Evolutionary conservation across 64 coral and sea anemone species (phyloP).

Genomic region (Pocillopora verrucosa): DNA sequence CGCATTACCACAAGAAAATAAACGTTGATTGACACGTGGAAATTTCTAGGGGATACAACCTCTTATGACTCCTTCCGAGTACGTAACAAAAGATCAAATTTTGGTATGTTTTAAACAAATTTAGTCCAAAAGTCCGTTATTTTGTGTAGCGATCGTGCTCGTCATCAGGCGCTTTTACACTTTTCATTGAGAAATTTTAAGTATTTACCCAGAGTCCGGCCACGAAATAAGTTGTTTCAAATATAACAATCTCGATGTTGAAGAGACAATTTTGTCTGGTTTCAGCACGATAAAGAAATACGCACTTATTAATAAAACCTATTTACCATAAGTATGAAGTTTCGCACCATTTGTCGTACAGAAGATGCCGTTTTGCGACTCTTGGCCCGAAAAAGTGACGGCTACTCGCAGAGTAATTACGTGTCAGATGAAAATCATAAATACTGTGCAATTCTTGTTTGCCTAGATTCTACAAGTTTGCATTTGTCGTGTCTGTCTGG

Average conservation of each 20-base stretch:
- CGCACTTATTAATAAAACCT: neutral
- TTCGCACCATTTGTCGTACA: neutral
- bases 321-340: neutral
- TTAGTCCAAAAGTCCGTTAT: neutral
- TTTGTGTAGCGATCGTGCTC: neutral
- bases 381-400: neutral
- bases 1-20: neutral
- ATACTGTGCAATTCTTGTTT: conserved; percentile 7
- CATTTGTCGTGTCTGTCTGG: conserved; percentile 4
- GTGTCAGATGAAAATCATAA: neutral
- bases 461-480: neutral
- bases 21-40: neutral
- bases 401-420: neutral
- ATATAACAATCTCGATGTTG: neutral
- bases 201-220: neutral
- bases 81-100: neutral
- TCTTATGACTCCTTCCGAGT: neutral
- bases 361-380: neutral
- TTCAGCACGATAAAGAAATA: neutral
- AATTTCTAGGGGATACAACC: neutral
- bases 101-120: neutral
- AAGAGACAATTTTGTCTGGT: neutral
- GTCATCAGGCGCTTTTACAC: neutral
- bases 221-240: neutral
- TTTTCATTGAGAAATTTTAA: neutral